Evolutionary conservation across 2,113 vertebrate genomes (phyloP).

Genomic region (Callopanchax toddi): DNA sequence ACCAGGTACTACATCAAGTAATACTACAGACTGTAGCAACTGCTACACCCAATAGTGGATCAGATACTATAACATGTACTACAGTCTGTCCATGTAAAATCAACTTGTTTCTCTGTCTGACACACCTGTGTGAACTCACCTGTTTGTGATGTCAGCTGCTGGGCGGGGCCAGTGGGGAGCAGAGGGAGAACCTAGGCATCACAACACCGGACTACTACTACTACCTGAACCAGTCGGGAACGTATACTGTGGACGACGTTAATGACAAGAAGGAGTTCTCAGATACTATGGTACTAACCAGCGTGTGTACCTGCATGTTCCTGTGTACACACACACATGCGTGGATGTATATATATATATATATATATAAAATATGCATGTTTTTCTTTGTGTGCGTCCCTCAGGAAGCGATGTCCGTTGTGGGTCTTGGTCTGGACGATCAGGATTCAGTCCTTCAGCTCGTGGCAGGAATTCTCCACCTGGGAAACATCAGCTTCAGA

Average conservation of each 20-base stretch:
- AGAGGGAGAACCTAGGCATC: conserved; percentile 83
- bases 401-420: conserved; percentile 83
- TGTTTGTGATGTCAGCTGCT: conserved; percentile 71
- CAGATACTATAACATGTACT: background rate
- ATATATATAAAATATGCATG: too few relatives aligned
- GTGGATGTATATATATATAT: too few relatives aligned
- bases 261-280: conserved; percentile 82
- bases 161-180: conserved; percentile 73
- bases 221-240: conserved; percentile 85
- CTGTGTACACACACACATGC: too few relatives aligned
- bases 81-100: background rate
- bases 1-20: conserved; percentile 75
- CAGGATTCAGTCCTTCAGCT: conserved; percentile 83
- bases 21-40: background rate
- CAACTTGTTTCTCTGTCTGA: background rate
- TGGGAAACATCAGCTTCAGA: conserved; percentile 84
- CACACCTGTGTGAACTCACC: background rate
- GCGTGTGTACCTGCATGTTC: too few relatives aligned
- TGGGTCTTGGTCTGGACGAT: conserved; percentile 78
- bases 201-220: conserved; percentile 83
- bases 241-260: conserved; percentile 83
- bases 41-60: too few relatives aligned
- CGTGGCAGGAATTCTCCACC: conserved; percentile 83
- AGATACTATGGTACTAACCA: conserved; percentile 77
- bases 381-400: background rate